Base-by-base conservation (phyloP, 2,797 vertebrate genomes). In the Melopsittacus undulatus region DNA sequence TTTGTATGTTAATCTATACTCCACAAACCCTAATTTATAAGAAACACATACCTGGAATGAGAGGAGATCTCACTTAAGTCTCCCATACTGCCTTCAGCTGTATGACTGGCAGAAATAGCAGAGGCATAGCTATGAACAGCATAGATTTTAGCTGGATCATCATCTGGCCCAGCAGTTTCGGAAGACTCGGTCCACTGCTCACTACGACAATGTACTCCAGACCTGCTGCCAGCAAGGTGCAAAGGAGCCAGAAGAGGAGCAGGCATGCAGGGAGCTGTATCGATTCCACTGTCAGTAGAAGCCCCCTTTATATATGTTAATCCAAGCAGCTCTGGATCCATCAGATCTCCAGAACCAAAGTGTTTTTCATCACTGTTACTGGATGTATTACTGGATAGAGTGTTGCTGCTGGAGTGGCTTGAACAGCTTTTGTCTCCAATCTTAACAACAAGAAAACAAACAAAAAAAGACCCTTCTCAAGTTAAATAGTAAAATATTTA, bases 371-470 rank as follows among this genome's bases (percentile, higher is more conserved):
- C 99, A 18, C 99, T 99, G 97, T 98, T 99, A 98, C 99, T 99
- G 94, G 99, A 99, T 36, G 99, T 98, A 72, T 98, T 99, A 96
- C 99, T 99, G 59, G 99, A 99, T 29, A 99, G 98, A 8, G 99
- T 99, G 96, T 99, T 99, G 97, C 99, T 99, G 98, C 99, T 99
- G 29, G 99, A 99, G 97, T 98, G 99, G 93, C 99, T 99, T 15
- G 99, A 99, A 91, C 98, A 98, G 97, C 97, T 99, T 97, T 99
- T 99, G 91, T 99, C 99, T 42, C 98, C 98, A 29, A 98, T 98
- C 99, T 99, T 97, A 82, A 78, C 72, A 67, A 64, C 26, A 80
- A 85, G n/a, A 83, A 89, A 91, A 56, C 30, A 85, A 87, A 72
- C 30, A 38, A 90, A 42, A 67, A 75, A 80, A 45, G 21, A 73